phyloP scores from a whole-genome alignment of 2,797 vertebrate species.

The Scolopax bukidnonensis region DNA sequence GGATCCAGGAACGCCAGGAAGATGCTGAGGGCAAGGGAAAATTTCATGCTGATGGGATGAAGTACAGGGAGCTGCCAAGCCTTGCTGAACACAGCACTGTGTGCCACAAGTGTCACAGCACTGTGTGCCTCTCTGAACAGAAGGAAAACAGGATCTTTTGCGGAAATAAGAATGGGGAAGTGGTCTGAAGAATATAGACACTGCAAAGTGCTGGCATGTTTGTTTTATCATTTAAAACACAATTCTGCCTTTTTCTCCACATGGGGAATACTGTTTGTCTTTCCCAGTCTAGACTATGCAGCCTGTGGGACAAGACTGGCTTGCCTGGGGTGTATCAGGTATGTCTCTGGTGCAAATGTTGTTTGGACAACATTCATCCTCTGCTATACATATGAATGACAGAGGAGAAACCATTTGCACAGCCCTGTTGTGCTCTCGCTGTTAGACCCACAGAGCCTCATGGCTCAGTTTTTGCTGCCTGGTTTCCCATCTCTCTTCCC shows the following conservation, averaged over 20 bases:
- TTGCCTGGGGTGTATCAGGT: not conserved
- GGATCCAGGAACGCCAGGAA: conserved; percentile 14
- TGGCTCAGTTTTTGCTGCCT: not conserved
- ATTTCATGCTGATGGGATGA: not conserved
- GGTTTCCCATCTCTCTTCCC: not conserved
- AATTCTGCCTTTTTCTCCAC: not conserved
- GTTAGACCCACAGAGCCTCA: not conserved
- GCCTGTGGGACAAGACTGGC: not conserved
- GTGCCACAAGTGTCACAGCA: not conserved
- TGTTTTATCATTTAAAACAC: not conserved
- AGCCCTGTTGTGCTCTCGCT: not conserved
- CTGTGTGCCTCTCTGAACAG: not conserved
- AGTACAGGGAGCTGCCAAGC: not conserved
- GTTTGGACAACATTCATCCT: not conserved
- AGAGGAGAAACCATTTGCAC: not conserved
- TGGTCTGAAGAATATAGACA: not conserved
- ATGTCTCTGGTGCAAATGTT: not conserved
- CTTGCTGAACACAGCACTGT: not conserved
- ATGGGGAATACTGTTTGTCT: not conserved
- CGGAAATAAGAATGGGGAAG: not conserved
- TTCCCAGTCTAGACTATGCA: not conserved
- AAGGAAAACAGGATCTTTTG: not conserved
- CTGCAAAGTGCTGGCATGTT: not conserved
- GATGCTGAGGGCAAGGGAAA: not conserved
- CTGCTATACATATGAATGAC: not conserved